phyloP scores from a whole-genome alignment of 1,140 invertebrate species.

The Phthorimaea operculella region DNA sequence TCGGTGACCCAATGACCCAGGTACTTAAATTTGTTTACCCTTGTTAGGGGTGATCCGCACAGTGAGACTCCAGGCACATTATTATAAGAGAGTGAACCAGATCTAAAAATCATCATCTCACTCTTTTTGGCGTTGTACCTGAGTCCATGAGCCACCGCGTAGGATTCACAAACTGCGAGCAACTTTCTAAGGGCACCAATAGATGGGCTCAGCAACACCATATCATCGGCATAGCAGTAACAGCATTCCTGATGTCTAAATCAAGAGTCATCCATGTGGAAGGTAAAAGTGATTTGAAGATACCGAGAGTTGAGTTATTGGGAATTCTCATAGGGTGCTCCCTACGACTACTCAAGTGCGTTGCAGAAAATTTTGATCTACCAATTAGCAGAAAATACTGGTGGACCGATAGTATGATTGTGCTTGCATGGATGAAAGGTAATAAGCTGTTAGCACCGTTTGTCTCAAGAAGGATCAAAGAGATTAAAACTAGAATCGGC shows the following conservation, averaged over 20 bases:
- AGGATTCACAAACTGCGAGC: no score
- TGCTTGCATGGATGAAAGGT: constrained; percentile 2
- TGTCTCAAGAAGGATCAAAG: constrained; percentile 5
- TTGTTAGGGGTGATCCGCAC: no score
- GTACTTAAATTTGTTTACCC: no score
- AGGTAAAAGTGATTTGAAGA: constrained; percentile 8
- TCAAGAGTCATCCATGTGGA: constrained; percentile 1
- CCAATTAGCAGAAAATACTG: not conserved
- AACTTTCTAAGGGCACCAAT: no score
- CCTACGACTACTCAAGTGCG: constrained; percentile 7
- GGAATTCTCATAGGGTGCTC: constrained; percentile 3
- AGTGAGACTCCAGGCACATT: no score
- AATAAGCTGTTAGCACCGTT: constrained; percentile 8
- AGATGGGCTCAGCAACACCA: no score
- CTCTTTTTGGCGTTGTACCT: no score
- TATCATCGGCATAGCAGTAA: no score
- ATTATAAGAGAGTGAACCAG: no score
- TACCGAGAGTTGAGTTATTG: constrained; percentile 7
- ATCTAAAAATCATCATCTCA: no score
- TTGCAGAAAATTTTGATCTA: not conserved
- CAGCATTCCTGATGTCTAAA: constrained; percentile 6
- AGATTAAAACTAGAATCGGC: constrained; percentile 6
- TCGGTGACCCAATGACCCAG: no score
- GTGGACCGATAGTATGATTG: constrained; percentile 11
- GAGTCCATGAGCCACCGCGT: no score